Conservation (phyloP, 2,888 invertebrate genomes). For the Chydorus sphaericus region DNA sequence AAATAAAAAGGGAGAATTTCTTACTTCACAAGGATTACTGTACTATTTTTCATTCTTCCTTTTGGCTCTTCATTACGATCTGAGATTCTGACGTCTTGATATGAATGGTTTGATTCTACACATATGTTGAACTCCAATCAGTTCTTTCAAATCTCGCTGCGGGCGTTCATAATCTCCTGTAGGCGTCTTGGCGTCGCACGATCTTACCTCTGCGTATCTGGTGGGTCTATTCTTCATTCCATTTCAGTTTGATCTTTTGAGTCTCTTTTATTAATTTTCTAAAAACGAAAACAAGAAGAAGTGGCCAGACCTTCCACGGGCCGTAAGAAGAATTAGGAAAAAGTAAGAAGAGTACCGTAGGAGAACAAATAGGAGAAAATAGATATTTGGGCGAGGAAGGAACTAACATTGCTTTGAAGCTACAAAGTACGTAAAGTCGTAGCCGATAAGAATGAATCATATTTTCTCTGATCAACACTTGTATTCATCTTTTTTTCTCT, state of each 20-base stretch:
- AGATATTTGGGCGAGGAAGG: neutral
- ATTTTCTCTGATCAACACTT: too few species aligned
- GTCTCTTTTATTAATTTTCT: neutral
- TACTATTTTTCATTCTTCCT: slow-evolving; percentile 36
- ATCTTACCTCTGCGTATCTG: slow-evolving; percentile 21
- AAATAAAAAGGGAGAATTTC: slow-evolving; percentile 17
- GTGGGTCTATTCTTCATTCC: slow-evolving; percentile 23
- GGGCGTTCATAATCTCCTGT: slow-evolving; percentile 47
- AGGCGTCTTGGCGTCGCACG: slow-evolving; percentile 54
- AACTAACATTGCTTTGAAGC: neutral
- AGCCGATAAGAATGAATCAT: too few species aligned
- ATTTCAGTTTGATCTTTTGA: neutral
- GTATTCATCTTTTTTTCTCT: too few species aligned
- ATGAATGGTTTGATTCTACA: too few species aligned
- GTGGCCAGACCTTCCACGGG: too few species aligned
- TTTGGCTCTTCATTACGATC: slow-evolving; percentile 43
- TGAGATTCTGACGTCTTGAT: slow-evolving; percentile 48
- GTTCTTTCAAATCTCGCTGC: slow-evolving; percentile 49
- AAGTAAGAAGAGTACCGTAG: neutral
- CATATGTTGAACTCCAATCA: slow-evolving; percentile 56
- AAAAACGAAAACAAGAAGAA: neutral
- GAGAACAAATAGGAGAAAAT: neutral
- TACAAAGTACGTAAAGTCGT: neutral
- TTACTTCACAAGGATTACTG: slow-evolving; percentile 46
- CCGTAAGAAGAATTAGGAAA: neutral